Evolutionary conservation across 2,113 vertebrate species (phyloP), one percentile per base, ranked within the genome.

Genomic region (Crypturellus undulatus): DNA sequence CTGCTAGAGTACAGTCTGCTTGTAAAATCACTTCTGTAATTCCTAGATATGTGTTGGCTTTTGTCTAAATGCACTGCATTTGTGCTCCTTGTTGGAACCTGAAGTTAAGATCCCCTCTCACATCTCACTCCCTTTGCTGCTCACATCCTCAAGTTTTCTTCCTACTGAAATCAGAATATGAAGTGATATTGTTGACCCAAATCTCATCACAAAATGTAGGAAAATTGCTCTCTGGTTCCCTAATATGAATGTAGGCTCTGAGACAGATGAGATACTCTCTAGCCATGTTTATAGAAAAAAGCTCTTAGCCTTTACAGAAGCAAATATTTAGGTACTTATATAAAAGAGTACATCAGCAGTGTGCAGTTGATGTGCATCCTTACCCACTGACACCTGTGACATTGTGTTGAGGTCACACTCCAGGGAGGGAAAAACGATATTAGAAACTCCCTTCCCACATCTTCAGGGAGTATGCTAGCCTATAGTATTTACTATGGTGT

Each of bases 1-100:
- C 0, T 0, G 21, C 17, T 69, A 42, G 17, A 47, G 16, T 2
- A 65, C 9, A 4, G 0, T 69, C 16, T 82, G 1, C 28, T 65
- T 63, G 1, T 58, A 58, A 58, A 58, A 58, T 9, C 54, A 32
- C 25, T 84, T 30, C n/a, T 10, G 3, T 17, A 19, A 4, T 72
- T 72, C 25, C 1, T 51, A 43, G 5, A 19, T 47, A 16, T 13
- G 63, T 22, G 14, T 0, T 4, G 87, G 73, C 19, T 17, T 68
- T 72, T 52, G 18, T 19, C 26, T 82, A 84, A 45, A 81, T 63
- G 7, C 38, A 40, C 0, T 4, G 5, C 6, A 38, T 78, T 75
- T 68, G 6, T 71, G 4, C 10, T 56, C 28, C 28, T 5, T 2
- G 2, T 26, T 68, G n/a, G 15, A 11, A 32, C 2, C 26, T 78